Evolutionary conservation across 2,797 vertebrate genomes (phyloP), one percentile per base, ranked within the genome.

Genomic region (Australoheros facetus): DNA sequence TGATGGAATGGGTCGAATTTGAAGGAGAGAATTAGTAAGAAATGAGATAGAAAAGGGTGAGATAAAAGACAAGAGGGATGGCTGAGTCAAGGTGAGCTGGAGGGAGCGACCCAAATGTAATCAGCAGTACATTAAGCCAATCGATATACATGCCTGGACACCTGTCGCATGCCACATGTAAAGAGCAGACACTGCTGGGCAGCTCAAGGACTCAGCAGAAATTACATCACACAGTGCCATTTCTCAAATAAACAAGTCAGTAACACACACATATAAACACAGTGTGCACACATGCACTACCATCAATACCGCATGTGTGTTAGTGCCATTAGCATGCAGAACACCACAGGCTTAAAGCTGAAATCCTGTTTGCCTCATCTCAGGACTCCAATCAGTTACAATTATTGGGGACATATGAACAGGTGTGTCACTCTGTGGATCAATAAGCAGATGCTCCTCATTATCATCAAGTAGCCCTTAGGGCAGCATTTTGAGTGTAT

Each of bases 101-200:
- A 77, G 21, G 59, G 54, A 77, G 71, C 75, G 39, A 58, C 84
- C 83, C 85, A 89, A 88, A 88, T 90, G 58, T 64, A 86, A 92
- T 92, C 83, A 87, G 80, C 3, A 71, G 79, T 78, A 76, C 88
- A 85, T 90, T 88, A 90, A 87, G 75, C 60, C 88, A 85, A 91
- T 91, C 89, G 73, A 86, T 89, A 78, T 64, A 76, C 86, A 88
- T 26, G 75, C 80, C 78, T 78, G 75, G 72, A 66, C 73, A 78
- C 64, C 81, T 76, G 79, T 87, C 83, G 86, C 83, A 78, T 58
- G 34, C 13, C 23, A 78, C 64, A 81, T 72, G 79, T 51, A 60
- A 56, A 72, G 32, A 82, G 81, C 32, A 80, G 34, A 58, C 64
- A 26, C 48, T 9, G n/a, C n/a, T 87, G 77, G 77, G 73, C 83